Base-by-base conservation (phyloP, 2,113 vertebrate genomes). In the Scomber scombrus region DNA sequence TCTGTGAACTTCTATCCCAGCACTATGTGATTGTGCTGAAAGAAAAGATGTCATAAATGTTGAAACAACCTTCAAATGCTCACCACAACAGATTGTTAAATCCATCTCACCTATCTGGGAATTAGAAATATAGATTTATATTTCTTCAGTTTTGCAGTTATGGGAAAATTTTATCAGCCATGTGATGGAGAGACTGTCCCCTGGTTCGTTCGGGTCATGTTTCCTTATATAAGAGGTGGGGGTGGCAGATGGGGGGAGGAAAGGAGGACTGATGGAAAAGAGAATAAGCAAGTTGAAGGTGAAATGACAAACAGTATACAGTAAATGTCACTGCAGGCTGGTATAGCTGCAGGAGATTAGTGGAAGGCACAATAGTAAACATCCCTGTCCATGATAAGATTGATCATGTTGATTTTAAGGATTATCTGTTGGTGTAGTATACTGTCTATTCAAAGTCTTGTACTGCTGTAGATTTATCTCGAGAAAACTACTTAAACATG, bases 21-120 rank as follows among this genome's bases (percentile, higher is more conserved):
- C 11, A 16, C 10, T 40, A 9, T 49, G 10, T 26, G 51, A 52
- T 23, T 71, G 46, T 19, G 54, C 21, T 31, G 23, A 19, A 74
- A 49, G 58, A 51, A 76, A 71, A 60, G n/a, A 62, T 86, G 43
- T 81, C 46, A 66, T 76, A 83, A 40, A 84, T 74, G 80, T 66
- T 82, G 63, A 86, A 86, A 85, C 57, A 11, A 56, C 18, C 51
- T 79, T 31, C 57, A 82, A 29, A 0, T 26, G 51, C 51, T 80
- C 23, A 54, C 31, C 43, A 40, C 68, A 78, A 72, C 77, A 62
- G 47, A 67, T 71, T 54, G 21, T 55, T 45, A 74, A 43, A 71
- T 71, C 79, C 45, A 75, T 65, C 46, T 66, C 50, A 56, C 18
- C 55, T 40, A 40, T 55, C 26, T 58, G 7, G 21, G 71, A 81